phyloP scores from a whole-genome alignment of 2,797 vertebrate species.

The Neosilurus mollespiculum region DNA sequence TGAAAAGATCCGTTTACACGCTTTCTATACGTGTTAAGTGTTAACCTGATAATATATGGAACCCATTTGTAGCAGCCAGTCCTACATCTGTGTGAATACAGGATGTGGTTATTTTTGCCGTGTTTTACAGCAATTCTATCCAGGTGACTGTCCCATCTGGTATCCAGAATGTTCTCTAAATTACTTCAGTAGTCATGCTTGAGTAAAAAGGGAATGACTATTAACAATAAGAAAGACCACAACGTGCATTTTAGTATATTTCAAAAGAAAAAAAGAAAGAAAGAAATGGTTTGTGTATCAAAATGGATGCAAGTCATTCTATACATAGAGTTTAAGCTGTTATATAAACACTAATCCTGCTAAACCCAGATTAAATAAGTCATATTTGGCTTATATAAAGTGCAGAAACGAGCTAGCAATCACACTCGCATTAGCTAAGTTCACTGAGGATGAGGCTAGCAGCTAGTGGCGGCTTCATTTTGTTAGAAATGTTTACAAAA shows the following conservation, averaged over 20 bases:
- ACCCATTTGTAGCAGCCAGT: neutral
- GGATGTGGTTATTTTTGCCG: neutral
- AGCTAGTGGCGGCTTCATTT: neutral
- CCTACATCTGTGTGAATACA: neutral
- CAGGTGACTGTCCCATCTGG: slow-evolving; percentile 4
- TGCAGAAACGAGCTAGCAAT: neutral
- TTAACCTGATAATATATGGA: neutral
- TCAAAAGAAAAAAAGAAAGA: no score
- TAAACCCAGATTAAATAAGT: neutral
- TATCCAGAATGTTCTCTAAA: slow-evolving; percentile 9
- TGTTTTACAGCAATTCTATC: neutral
- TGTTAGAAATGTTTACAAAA: neutral
- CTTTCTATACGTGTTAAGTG: neutral
- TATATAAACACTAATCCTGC: neutral
- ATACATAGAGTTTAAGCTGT: neutral
- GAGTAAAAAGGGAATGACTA: neutral
- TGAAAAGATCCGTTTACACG: neutral
- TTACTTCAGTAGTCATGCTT: neutral
- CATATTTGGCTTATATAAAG: neutral
- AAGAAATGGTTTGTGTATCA: neutral
- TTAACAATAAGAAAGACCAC: neutral
- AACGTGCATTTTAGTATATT: neutral
- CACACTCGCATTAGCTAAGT: neutral
- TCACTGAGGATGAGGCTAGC: neutral
- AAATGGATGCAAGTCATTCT: neutral